Evolutionary conservation across 2,113 vertebrate genomes (phyloP).

Genomic region (Spermophilus dauricus): DNA sequence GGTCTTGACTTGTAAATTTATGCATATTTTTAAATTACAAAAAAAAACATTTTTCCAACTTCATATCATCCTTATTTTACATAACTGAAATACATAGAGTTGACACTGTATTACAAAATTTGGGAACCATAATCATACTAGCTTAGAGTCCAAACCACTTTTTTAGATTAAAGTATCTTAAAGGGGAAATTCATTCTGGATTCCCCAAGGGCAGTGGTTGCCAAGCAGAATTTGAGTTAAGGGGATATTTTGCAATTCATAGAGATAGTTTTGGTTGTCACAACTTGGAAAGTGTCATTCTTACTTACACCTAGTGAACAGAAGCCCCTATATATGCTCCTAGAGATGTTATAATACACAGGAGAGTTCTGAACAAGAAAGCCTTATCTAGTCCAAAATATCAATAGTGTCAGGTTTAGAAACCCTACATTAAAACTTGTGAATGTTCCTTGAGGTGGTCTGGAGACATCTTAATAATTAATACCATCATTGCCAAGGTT

Average conservation of each 20-base stretch:
- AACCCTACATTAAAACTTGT: neutral
- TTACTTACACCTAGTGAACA: neutral
- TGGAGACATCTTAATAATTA: neutral
- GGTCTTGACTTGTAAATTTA: neutral
- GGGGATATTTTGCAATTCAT: neutral
- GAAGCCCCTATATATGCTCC: neutral
- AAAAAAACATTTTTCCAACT: neutral
- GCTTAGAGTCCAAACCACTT: neutral
- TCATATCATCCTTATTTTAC: neutral
- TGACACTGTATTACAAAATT: neutral
- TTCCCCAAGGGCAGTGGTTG: neutral
- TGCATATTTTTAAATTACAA: neutral
- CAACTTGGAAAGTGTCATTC: neutral
- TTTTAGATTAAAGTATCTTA: neutral
- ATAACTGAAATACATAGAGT: neutral
- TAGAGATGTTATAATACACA: neutral
- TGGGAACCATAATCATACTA: neutral
- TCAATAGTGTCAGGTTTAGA: neutral
- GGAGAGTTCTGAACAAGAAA: neutral
- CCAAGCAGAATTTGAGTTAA: neutral
- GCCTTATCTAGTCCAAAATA: neutral
- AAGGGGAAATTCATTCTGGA: neutral
- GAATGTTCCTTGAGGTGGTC: neutral
- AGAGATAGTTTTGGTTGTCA: neutral
- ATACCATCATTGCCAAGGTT: neutral